phyloP scores from a whole-genome alignment of 2,113 vertebrate species.

The Pagrus major region DNA sequence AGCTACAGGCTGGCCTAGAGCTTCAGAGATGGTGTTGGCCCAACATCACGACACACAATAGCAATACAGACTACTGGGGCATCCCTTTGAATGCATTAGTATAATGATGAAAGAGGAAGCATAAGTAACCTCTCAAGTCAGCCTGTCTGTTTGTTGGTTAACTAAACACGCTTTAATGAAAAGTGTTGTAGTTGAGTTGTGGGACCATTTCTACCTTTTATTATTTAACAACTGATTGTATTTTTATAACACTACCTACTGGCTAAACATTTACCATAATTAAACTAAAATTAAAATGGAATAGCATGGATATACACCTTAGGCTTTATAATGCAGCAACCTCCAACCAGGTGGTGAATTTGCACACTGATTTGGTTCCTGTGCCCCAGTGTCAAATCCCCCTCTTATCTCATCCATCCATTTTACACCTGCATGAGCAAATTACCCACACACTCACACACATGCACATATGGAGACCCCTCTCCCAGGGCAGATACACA shows the following conservation, averaged over 20 bases:
- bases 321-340: not conserved
- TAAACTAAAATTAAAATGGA: not conserved
- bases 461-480: constrained; percentile 16
- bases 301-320: not conserved
- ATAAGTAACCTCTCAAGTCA: not conserved
- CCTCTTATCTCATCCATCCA: constrained; percentile 49
- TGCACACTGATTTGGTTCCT: constrained; percentile 39
- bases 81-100: constrained; percentile 17
- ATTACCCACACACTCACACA: constrained; percentile 30
- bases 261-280: not conserved
- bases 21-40: not conserved
- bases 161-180: too few species aligned
- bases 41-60: constrained; percentile 10
- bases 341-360: constrained; percentile 42
- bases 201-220: not conserved
- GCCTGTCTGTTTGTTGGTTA: not conserved
- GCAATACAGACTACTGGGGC: not conserved
- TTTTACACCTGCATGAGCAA: constrained; percentile 47
- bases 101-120: constrained; percentile 7
- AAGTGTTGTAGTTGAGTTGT: not conserved
- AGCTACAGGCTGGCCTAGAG: constrained; percentile 2
- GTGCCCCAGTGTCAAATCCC: constrained; percentile 41
- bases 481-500: constrained; percentile 6
- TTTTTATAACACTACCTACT: not conserved
- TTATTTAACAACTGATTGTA: not conserved